Base-by-base conservation (phyloP, 2,113 vertebrate species). In the Epinephelus moara region DNA sequence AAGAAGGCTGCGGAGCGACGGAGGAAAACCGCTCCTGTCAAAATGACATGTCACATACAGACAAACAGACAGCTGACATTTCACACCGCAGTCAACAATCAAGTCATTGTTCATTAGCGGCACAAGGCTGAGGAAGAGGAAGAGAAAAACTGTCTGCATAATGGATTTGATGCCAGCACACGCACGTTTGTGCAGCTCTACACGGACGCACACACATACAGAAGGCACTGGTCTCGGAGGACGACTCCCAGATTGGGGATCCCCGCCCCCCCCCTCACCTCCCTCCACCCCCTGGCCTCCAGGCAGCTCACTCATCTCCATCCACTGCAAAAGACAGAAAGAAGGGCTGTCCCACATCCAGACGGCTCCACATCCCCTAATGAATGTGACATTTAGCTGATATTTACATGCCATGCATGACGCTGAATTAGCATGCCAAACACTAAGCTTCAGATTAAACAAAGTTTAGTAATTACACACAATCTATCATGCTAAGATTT, bases 301-400 rank as follows among this genome's bases (percentile, higher is more conserved):
- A 79, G 88, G 89, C 86, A 55, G 68, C 73, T 68, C 64, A 87
- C 75, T 81, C 86, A 88, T 87, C 87, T 72, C 14, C 71, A 80
- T 88, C 67, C 75, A 70, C 45, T 42, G 77, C 50, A 68, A 17
- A 30, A 77, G 83, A 73, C 69, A 70, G 73, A 64, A 50, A 78
- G 75, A 56, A 30, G 74, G 70, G 70, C 64, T 78, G 72, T 86
- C 88, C 71, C 75, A 59, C 89, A 92, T 78, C 81, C 88, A 92
- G 87, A 78, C 72, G 64, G 85, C 85, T 86, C 85, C 64, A 23
- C 82, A 75, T 81, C 71, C 85, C 81, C 86, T 96, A 95, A 96
- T 94, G 93, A 95, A 94, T 80, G 85, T 95, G 95, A 93, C 95
- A 95, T 96, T 96, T 95, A 93, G 91, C 86, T 96, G 93, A 92